Percentiles rank a stretch among this genome's conserved stretches.
phyloP scores from a whole-genome alignment of 2,888 invertebrate species.

The Ceraclea dissimilis region DNA sequence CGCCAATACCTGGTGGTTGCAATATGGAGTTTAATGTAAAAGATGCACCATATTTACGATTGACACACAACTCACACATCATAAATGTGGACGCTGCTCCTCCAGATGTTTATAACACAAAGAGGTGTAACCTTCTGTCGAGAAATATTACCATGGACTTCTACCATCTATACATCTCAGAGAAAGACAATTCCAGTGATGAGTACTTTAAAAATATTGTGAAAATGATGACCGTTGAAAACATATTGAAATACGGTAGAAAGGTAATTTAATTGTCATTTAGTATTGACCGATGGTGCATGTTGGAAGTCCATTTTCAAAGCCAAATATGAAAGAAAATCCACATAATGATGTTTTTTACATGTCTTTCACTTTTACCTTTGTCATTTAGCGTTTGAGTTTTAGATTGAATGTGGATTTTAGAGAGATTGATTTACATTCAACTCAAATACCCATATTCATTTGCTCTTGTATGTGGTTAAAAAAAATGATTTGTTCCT shows the following conservation, averaged over 20 bases:
- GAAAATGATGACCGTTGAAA: constrained; percentile 53
- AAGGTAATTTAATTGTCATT: constrained; percentile 44
- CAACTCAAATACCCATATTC: too few species aligned
- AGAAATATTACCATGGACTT: constrained; percentile 41
- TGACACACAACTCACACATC: constrained; percentile 35
- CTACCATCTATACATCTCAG: constrained; percentile 56
- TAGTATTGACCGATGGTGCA: background rate
- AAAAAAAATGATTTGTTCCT: too few species aligned
- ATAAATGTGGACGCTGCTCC: constrained; percentile 51
- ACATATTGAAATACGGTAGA: constrained; percentile 45
- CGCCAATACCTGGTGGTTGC: constrained; percentile 73
- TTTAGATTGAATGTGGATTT: too few species aligned
- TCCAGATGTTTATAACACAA: constrained; percentile 35
- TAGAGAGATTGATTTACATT: too few species aligned
- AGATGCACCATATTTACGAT: constrained; percentile 53
- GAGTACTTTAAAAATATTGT: constrained; percentile 54
- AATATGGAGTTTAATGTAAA: constrained; percentile 59
- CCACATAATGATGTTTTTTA: too few species aligned
- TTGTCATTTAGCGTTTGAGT: too few species aligned
- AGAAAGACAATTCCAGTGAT: constrained; percentile 45
- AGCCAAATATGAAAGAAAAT: constrained; percentile 27
- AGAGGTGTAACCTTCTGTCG: constrained; percentile 31
- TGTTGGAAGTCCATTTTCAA: too few species aligned
- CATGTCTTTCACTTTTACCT: background rate
- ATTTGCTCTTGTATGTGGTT: too few species aligned